Evolutionary conservation across 2,113 vertebrate species (phyloP).

Genomic region (Lynx canadensis): DNA sequence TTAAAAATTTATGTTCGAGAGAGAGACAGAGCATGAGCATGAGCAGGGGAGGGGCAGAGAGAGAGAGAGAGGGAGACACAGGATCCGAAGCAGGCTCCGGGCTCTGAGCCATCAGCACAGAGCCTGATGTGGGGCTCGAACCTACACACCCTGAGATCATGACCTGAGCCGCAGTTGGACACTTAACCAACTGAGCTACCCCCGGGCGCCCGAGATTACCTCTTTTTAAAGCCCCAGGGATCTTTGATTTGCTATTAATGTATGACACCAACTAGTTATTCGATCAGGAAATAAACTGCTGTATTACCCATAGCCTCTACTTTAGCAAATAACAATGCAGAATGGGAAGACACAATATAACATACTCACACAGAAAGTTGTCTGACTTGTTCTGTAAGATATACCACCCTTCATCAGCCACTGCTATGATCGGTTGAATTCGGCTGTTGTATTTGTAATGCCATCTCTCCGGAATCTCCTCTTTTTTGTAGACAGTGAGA

Average conservation of each 20-base stretch:
- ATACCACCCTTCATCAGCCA: conserved; percentile 93
- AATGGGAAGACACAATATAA: conserved; percentile 34
- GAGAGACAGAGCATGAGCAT: no score
- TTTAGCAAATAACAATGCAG: not conserved
- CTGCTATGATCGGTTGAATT: conserved; percentile 92
- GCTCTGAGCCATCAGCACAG: no score
- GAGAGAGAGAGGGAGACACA: no score
- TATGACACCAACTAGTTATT: not conserved
- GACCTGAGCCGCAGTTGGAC: no score
- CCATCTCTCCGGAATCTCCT: conserved; percentile 89
- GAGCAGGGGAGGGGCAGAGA: no score
- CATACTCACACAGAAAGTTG: conserved; percentile 88
- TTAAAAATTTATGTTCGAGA: no score
- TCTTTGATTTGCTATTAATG: not conserved
- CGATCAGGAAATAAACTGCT: conserved; percentile 11
- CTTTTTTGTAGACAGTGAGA: conserved; percentile 92
- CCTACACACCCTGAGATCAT: no score
- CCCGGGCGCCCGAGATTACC: not conserved
- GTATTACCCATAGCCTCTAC: not conserved
- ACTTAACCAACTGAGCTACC: no score
- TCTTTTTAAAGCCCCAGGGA: not conserved
- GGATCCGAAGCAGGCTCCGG: no score
- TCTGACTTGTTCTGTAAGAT: conserved; percentile 89
- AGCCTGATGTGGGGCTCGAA: no score
- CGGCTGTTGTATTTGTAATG: conserved; percentile 91